phyloP scores from a whole-genome alignment of 23 tunicate species.

The Oikopleura dioica region DNA sequence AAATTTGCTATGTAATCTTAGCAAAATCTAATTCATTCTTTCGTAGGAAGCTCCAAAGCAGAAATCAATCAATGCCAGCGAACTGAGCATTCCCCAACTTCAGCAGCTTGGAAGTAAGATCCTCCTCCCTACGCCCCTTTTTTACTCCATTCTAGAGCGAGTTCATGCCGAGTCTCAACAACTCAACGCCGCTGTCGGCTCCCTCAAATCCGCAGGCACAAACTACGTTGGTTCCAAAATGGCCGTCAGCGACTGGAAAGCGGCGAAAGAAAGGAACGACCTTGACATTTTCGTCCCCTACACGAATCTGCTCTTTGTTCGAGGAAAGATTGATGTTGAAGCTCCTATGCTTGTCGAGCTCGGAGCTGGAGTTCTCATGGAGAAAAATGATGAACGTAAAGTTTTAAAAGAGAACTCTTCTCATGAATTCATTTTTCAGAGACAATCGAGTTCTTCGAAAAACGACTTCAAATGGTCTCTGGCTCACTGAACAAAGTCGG shows the following conservation, averaged over 20 bases:
- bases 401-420: not conserved
- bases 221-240: not conserved
- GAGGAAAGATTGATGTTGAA: not conserved
- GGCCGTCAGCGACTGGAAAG: conserved; percentile 10
- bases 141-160: too few species aligned
- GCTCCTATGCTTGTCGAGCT: not conserved
- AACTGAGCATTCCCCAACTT: too few species aligned
- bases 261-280: not conserved
- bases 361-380: not conserved
- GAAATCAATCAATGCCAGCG: too few species aligned
- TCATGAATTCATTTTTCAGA: not conserved
- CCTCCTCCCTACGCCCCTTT: too few species aligned
- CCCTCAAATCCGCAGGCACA: not conserved
- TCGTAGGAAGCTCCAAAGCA: too few species aligned
- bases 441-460: not conserved
- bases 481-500: not conserved
- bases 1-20: too few species aligned
- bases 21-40: too few species aligned
- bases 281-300: not conserved
- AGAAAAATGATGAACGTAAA: not conserved
- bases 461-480: not conserved
- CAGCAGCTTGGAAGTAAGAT: too few species aligned
- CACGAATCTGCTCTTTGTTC: not conserved
- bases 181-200: not conserved
- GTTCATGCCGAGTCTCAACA: not conserved